These are phyloP conservation scores for Pycnomerus fuliginosus DNA, from an alignment of 2,888 invertebrate species.

Conservation along the genomic window DNA sequence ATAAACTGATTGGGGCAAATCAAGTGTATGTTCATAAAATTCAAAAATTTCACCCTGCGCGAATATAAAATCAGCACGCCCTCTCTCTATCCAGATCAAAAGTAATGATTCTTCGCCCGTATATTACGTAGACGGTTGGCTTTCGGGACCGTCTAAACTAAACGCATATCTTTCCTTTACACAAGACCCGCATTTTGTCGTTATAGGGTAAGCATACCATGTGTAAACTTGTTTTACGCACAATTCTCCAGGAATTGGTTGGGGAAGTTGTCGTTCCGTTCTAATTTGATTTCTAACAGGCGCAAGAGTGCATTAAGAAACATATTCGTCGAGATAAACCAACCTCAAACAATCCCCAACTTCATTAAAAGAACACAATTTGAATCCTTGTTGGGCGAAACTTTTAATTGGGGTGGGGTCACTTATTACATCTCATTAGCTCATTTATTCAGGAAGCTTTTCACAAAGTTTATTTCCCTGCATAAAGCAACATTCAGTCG, in stretches of 20 bases:
- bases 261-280: conserved; percentile 22
- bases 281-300: conserved; percentile 27
- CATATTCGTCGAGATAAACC: too few relatives aligned
- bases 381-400: conserved; percentile 2
- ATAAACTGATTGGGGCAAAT: conserved; percentile 6
- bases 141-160: too few relatives aligned
- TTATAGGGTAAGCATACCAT: conserved; percentile 24
- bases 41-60: conserved; percentile 9
- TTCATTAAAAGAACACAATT: too few relatives aligned
- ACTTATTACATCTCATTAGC: conserved; percentile 22
- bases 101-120: conserved; percentile 21
- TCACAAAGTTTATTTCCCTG: conserved; percentile 16
- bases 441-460: conserved; percentile 15
- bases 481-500: conserved; percentile 16
- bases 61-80: conserved; percentile 32
- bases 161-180: conserved; percentile 1
- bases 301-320: conserved; percentile 5
- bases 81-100: conserved; percentile 28
- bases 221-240: conserved; percentile 38
- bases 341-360: too few relatives aligned
- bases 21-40: conserved; percentile 14
- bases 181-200: conserved; percentile 15
- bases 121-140: too few relatives aligned
- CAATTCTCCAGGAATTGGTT: conserved; percentile 35
- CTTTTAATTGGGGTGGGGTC: conserved; percentile 20